A percentile compares a stretch with the other conserved stretches of the same genome.
Evolutionary conservation across 2,797 vertebrate species (phyloP).

Genomic region (Melanotaenia maccullochi): DNA sequence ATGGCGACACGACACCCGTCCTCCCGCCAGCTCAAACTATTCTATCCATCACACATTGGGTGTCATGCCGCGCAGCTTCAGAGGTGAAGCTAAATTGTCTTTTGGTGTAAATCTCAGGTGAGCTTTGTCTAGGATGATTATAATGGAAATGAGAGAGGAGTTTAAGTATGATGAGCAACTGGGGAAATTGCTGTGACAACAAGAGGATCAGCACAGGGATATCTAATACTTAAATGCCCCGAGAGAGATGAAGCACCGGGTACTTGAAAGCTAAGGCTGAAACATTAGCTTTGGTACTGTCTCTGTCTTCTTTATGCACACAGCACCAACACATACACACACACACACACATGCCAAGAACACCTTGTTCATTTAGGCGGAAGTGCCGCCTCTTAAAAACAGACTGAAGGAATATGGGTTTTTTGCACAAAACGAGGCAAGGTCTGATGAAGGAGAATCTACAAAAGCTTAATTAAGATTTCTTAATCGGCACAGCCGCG

Average conservation of each 20-base stretch:
- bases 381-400: constrained; percentile 60
- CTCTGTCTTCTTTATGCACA: constrained; percentile 38
- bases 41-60: constrained; percentile 51
- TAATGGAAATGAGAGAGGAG: constrained; percentile 79
- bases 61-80: constrained; percentile 54
- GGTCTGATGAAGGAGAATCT: constrained; percentile 82
- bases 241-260: constrained; percentile 73
- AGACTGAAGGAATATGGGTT: constrained; percentile 47
- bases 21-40: constrained; percentile 34
- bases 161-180: constrained; percentile 83
- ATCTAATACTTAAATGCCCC: constrained; percentile 78
- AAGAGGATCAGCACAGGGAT: constrained; percentile 76
- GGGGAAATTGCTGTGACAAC: constrained; percentile 82
- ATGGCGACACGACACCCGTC: constrained; percentile 21
- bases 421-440: constrained; percentile 68
- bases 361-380: constrained; percentile 51
- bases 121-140: constrained; percentile 75
- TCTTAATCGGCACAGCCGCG: constrained; percentile 78
- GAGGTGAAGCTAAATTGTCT: constrained; percentile 64
- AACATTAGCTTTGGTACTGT: constrained; percentile 65
- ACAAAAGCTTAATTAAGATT: constrained; percentile 85
- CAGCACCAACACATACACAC: constrained; percentile 20
- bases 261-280: constrained; percentile 75
- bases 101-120: constrained; percentile 76
- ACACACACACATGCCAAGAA: constrained; percentile 1